Percentiles rank a stretch among this genome's conserved stretches.
Conservation (phyloP, 2,797 vertebrate species). For the Dallia pectoralis region DNA sequence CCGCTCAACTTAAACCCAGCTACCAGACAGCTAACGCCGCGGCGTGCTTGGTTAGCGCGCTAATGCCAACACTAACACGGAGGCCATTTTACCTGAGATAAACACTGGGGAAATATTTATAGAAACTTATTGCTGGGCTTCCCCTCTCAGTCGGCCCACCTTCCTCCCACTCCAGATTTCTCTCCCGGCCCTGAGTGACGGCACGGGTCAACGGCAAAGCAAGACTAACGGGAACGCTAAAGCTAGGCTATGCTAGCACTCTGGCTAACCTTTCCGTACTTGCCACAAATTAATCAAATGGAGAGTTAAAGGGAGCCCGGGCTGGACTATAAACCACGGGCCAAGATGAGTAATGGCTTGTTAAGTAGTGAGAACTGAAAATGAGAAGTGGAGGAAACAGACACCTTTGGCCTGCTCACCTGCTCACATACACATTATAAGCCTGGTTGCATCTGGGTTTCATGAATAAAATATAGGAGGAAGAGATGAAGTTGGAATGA, state of each 20-base stretch:
- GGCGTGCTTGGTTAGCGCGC: conserved; percentile 39
- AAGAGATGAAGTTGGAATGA: conserved; percentile 53
- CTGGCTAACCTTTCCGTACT: conserved; percentile 43
- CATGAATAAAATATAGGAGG: conserved; percentile 73
- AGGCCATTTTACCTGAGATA: conserved; percentile 61
- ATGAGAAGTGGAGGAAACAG: conserved; percentile 34
- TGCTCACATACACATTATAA: conserved; percentile 34
- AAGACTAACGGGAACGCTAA: conserved; percentile 18
- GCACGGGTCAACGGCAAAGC: conserved; percentile 36
- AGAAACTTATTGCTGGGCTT: conserved; percentile 49
- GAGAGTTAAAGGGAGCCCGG: conserved; percentile 56
- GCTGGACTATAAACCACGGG: conserved; percentile 47
- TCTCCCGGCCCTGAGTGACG: conserved; percentile 14
- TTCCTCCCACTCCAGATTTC: conserved; percentile 17
- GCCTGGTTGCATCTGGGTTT: conserved; percentile 48
- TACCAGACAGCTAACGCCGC: conserved; percentile 31
- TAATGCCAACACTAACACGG: conserved; percentile 68
- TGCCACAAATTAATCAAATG: conserved; percentile 59
- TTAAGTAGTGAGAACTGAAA: conserved; percentile 50
- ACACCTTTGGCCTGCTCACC: conserved; percentile 33
- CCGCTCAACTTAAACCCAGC: conserved; percentile 42
- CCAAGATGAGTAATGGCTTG: conserved; percentile 53
- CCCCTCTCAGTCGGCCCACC: conserved; percentile 37
- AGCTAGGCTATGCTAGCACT: conserved; percentile 21
- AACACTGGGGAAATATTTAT: conserved; percentile 64